Evolutionary conservation across 2,888 invertebrate genomes (phyloP), one percentile per base, ranked within the genome.

Genomic region (Pheosia tremula): DNA sequence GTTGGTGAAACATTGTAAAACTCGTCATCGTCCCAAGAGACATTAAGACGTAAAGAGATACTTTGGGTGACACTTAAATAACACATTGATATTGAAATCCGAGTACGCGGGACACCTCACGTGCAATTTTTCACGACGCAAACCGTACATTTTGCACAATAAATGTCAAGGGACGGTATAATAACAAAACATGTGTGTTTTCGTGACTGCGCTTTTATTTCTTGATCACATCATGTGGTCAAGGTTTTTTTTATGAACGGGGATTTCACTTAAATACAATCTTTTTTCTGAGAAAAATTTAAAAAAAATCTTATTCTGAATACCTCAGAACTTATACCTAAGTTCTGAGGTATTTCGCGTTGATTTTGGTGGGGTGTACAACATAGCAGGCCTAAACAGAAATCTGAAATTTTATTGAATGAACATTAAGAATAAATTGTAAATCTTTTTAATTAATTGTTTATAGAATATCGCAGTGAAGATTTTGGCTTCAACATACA

Each of bases 11-110:
- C 80, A 77, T 74, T 80, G 79, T 80, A 75, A 74, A 77, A 65
- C 69, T 63, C 62, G 67, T 65, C 65, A 68, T 71, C 69, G 66
- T 75, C 76, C 53, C 6, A n/a, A 72, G 61, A 69, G 71, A 75
- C 69, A 73, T 80, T 66, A 76, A 79, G 77, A 78, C 67, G 70
- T 76, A 78, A 79, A 78, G 68, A 70, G 66, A 79, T 72, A 74
- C 72, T 74, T 76, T 67, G 64, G 62, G 52, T 47, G 56, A 61
- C 66, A 69, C 67, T 69, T 66, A 67, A 70, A 73, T 69, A 71
- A 67, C 57, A 59, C 63, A 67, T 75, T 54, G 36, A 45, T 43
- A 45, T 52, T 56, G 81, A 79, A 78, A 80, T 75, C 63, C 59
- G 81, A 80, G 66, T 59, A 45, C 43, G 73, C 71, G 68, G 72